A percentile compares a stretch with the other conserved stretches of the same genome.
Conservation (phyloP, 2,797 vertebrate species). For the Cuculus canorus region DNA sequence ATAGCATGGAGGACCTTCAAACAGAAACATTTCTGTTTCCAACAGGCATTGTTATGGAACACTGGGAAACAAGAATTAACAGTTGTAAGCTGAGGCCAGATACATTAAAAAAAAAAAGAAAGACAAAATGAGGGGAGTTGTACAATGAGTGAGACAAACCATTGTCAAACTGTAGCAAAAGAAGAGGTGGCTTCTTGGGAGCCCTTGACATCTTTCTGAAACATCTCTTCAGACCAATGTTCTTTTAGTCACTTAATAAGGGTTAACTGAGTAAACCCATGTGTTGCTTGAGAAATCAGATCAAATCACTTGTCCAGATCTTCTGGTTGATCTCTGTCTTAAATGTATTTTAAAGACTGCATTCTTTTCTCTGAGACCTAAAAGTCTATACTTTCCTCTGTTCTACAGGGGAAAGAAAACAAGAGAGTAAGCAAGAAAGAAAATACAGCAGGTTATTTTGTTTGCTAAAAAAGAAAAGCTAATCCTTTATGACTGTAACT, state of each 20-base stretch:
- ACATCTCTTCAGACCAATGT: neutral
- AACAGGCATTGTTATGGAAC: neutral
- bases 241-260: neutral
- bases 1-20: neutral
- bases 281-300: neutral
- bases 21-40: neutral
- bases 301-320: neutral
- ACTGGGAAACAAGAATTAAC: neutral
- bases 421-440: no score
- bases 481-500: neutral
- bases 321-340: neutral
- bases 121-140: neutral
- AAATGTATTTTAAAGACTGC: neutral
- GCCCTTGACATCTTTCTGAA: neutral
- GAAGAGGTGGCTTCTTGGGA: neutral
- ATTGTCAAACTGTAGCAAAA: neutral
- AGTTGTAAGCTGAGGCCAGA: neutral
- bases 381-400: neutral
- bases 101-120: neutral
- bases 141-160: neutral
- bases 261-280: neutral
- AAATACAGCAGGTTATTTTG: neutral
- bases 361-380: neutral
- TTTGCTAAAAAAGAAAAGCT: neutral
- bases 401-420: neutral